A percentile compares a stretch with the other conserved stretches of the same genome.
These are phyloP conservation scores for sheep (Ovis aries) DNA, from an alignment of 2,113 vertebrate species.

Conservation along the genomic window DNA sequence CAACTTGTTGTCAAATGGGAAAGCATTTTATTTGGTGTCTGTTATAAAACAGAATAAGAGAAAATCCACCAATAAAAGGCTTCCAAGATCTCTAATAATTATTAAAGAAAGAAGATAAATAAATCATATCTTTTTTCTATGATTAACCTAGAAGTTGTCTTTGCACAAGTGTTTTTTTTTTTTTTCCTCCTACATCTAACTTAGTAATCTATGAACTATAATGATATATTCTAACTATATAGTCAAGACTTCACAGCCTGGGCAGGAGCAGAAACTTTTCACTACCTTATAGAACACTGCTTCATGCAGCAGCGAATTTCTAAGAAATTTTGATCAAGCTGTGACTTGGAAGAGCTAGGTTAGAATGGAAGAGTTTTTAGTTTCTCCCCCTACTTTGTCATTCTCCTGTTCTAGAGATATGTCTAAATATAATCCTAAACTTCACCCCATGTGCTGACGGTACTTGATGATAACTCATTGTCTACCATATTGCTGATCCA, in stretches of 20 bases:
- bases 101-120: neutral
- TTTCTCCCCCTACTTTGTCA: rapidly evolving
- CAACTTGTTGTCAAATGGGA: neutral
- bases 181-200: rapidly evolving
- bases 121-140: neutral
- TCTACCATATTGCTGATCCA: neutral
- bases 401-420: neutral
- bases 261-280: neutral
- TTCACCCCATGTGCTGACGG: neutral
- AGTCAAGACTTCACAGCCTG: neutral
- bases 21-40: neutral
- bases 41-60: neutral
- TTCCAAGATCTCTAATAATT: neutral
- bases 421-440: neutral
- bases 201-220: neutral
- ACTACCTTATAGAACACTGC: neutral
- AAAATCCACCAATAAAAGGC: neutral
- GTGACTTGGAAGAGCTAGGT: neutral
- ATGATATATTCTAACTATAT: neutral
- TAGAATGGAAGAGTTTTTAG: neutral
- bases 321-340: neutral
- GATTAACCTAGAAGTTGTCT: neutral
- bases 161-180: neutral
- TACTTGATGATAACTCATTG: neutral
- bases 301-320: neutral